Evolutionary conservation across 35 echinoderm and acorn worm genomes (phyloP).

Genomic region (Antedon bifida): DNA sequence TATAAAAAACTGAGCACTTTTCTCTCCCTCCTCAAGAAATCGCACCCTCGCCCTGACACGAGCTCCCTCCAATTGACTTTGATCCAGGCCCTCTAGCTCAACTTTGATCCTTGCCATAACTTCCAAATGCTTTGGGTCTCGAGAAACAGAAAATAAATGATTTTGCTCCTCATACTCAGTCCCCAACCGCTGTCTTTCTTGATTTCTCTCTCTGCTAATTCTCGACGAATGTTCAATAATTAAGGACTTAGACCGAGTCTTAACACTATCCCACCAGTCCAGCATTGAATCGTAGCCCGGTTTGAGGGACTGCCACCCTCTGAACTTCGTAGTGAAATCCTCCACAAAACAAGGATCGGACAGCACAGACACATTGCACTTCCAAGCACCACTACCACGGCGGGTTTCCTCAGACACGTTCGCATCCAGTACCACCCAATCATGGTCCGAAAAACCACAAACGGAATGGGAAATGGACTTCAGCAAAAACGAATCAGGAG

Average conservation of each 20-base stretch:
- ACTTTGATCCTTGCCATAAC: not conserved
- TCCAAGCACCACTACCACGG: no score
- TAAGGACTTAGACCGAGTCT: not conserved
- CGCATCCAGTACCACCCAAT: not conserved
- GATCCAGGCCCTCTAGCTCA: constrained; percentile 6
- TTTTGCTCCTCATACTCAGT: not conserved
- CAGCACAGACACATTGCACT: no score
- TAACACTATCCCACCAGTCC: constrained; percentile 7
- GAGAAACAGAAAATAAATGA: not conserved
- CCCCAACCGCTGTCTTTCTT: not conserved
- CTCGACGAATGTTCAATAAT: not conserved
- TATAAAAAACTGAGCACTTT: no score
- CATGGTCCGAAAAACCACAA: not conserved
- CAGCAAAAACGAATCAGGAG: not conserved
- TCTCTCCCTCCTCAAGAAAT: no score
- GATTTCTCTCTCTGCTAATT: not conserved
- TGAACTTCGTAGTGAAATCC: not conserved
- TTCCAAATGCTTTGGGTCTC: constrained; percentile 6
- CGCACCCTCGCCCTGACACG: no score
- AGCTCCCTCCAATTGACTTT: no score
- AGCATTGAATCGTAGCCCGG: not conserved
- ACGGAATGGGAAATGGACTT: not conserved
- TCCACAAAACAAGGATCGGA: not conserved
- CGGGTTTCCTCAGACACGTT: not conserved
- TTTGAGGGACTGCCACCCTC: constrained; percentile 1